phyloP scores from a whole-genome alignment of 2,888 invertebrate species.

The Polydrusus pterygomalis region DNA sequence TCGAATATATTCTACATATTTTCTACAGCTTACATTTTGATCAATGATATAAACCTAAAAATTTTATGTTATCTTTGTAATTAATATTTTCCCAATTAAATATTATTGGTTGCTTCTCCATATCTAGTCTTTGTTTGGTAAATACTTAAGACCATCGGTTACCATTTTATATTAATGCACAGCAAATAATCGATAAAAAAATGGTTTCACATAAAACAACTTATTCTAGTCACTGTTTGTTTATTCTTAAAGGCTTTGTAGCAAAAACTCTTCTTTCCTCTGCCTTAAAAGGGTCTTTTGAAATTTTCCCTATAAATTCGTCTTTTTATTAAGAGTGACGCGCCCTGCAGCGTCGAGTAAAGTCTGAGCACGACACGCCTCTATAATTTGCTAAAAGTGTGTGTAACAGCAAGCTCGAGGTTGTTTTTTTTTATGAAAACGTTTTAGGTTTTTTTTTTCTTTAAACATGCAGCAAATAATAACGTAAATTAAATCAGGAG shows the following conservation, averaged over 20 bases:
- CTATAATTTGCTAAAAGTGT: conserved; percentile 28
- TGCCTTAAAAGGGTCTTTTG: conserved; percentile 15
- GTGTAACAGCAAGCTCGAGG: conserved; percentile 1
- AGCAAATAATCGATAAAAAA: not conserved
- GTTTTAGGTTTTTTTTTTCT: not conserved
- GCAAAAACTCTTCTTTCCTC: conserved; percentile 12
- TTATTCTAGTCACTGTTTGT: not conserved
- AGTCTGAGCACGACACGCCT: conserved; percentile 24
- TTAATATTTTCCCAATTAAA: no score
- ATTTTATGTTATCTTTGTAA: no score
- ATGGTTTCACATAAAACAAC: not conserved
- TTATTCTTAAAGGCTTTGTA: not conserved
- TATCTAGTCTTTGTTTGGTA: no score
- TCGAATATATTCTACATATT: no score
- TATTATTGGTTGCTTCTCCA: no score
- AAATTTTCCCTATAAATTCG: conserved; percentile 27
- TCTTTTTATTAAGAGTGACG: conserved; percentile 27
- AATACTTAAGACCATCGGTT: no score
- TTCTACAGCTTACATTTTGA: no score
- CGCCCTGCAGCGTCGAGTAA: conserved; percentile 25
- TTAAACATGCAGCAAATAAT: not conserved
- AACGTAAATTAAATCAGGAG: no score
- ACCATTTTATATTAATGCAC: no score
- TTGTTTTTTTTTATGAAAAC: conserved; percentile 5
- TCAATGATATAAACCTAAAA: no score